These are phyloP conservation scores for Drosophila mimetica DNA, from an alignment of 2,888 invertebrate species.

Conservation along the genomic window DNA sequence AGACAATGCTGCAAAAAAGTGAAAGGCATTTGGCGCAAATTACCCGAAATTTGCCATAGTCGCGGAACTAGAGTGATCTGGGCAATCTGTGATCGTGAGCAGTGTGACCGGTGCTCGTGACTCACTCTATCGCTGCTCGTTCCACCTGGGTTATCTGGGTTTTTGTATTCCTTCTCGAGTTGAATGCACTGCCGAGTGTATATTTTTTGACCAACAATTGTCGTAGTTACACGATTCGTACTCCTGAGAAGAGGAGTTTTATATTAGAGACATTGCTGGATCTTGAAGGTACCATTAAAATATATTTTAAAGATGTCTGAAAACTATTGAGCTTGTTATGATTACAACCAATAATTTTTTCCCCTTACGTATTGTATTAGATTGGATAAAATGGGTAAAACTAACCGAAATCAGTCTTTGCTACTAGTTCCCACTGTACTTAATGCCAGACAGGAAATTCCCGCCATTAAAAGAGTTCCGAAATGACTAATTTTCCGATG, in stretches of 20 bases:
- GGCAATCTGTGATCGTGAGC: constrained; percentile 44
- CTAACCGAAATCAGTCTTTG: no score
- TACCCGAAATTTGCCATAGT: constrained; percentile 57
- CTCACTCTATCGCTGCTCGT: constrained; percentile 1
- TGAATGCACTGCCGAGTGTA: constrained; percentile 36
- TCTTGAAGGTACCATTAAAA: not conserved
- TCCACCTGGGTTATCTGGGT: not conserved
- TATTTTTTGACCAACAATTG: no score
- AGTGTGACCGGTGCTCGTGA: constrained; percentile 27
- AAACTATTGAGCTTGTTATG: no score
- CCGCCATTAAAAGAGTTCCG: constrained; percentile 1
- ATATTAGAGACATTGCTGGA: not conserved
- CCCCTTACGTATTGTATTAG: no score
- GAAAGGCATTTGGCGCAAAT: constrained; percentile 62
- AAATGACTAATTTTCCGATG: constrained; percentile 39
- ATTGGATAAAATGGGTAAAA: no score
- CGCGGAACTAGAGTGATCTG: constrained; percentile 74
- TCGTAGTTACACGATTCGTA: no score
- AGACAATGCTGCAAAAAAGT: constrained; percentile 34
- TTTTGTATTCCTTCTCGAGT: constrained; percentile 8
- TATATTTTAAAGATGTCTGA: not conserved
- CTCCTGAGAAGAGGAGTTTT: not conserved
- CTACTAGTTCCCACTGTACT: constrained; percentile 12
- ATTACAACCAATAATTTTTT: no score
- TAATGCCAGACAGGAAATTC: constrained; percentile 15